Conservation (phyloP, 1,140 invertebrate species). For the Drosophila biarmipes region DNA sequence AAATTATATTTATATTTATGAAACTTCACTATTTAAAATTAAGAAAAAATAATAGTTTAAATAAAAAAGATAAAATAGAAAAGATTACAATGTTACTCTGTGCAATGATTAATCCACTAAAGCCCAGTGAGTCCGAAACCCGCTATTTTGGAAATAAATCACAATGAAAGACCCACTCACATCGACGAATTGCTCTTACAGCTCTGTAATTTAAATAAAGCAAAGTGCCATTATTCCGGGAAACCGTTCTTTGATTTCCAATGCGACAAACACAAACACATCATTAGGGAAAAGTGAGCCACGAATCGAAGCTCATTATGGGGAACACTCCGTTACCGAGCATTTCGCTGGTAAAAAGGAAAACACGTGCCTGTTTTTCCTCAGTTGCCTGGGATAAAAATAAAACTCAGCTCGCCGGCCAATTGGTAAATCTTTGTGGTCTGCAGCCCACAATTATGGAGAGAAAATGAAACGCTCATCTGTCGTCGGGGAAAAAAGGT, state of each 20-base stretch:
- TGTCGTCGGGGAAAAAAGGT: slow-evolving; percentile 13
- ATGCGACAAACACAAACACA: slow-evolving; percentile 26
- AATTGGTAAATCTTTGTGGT: slow-evolving; percentile 68
- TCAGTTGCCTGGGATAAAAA: slow-evolving; percentile 37
- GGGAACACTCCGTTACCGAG: slow-evolving; percentile 4
- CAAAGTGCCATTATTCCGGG: slow-evolving; percentile 4
- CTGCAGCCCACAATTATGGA: slow-evolving; percentile 62
- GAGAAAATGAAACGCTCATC: slow-evolving; percentile 72
- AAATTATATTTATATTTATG: too few species aligned
- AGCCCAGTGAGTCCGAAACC: background rate
- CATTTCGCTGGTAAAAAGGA: slow-evolving; percentile 7
- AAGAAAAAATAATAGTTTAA: background rate
- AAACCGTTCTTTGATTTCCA: slow-evolving; percentile 36
- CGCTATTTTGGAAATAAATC: slow-evolving; percentile 17
- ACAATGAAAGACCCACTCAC: background rate
- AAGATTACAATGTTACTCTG: background rate
- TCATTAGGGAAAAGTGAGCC: slow-evolving; percentile 34
- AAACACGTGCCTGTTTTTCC: slow-evolving; percentile 60
- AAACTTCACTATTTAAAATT: background rate
- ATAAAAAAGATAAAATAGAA: background rate
- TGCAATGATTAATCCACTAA: background rate
- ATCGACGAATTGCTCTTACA: background rate
- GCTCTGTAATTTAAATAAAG: slow-evolving; percentile 33
- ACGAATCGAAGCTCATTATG: slow-evolving; percentile 53
- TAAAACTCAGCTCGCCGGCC: slow-evolving; percentile 26